phyloP scores from a whole-genome alignment of 2,113 vertebrate genomes.

The Todiramphus chloris region DNA sequence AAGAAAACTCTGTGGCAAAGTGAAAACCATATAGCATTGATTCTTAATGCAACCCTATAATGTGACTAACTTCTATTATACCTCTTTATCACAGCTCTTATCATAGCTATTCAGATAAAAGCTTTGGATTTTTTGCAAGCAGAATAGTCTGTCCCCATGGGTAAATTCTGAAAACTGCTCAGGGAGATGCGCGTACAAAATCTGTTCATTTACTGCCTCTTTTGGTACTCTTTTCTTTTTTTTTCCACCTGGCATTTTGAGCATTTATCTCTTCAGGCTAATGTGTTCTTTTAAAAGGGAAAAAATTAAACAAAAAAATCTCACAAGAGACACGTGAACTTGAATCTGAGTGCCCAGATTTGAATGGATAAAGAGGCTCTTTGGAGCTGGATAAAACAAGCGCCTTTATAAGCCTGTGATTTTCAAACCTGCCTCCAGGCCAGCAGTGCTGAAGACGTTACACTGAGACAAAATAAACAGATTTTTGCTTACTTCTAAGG shows the following conservation, averaged over 20 bases:
- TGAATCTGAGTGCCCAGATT: constrained; percentile 45
- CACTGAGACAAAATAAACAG: constrained; percentile 42
- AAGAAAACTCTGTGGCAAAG: not conserved
- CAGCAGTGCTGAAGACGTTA: not conserved
- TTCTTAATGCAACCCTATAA: not conserved
- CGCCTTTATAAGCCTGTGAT: constrained; percentile 4
- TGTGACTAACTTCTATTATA: not conserved
- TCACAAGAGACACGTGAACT: constrained; percentile 26
- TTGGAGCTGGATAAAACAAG: constrained; percentile 32
- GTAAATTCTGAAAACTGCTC: constrained; percentile 13
- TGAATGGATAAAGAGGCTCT: constrained; percentile 65
- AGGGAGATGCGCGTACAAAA: not conserved
- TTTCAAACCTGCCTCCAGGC: constrained; percentile 52
- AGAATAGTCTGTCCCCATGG: constrained; percentile 28
- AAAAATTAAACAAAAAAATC: constrained; percentile 17
- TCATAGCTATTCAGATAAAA: constrained; percentile 29
- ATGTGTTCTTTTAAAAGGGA: constrained; percentile 43
- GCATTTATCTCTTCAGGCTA: constrained; percentile 34
- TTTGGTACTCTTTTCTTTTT: not conserved
- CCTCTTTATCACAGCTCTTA: not conserved
- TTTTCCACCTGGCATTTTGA: not conserved
- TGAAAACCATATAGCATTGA: not conserved
- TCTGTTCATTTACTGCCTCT: not conserved
- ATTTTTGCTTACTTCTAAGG: constrained; percentile 14
- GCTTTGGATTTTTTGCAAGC: constrained; percentile 10